These are phyloP conservation scores for Helarctos malayanus DNA, from an alignment of 2,797 vertebrate species.

Conservation along the genomic window DNA sequence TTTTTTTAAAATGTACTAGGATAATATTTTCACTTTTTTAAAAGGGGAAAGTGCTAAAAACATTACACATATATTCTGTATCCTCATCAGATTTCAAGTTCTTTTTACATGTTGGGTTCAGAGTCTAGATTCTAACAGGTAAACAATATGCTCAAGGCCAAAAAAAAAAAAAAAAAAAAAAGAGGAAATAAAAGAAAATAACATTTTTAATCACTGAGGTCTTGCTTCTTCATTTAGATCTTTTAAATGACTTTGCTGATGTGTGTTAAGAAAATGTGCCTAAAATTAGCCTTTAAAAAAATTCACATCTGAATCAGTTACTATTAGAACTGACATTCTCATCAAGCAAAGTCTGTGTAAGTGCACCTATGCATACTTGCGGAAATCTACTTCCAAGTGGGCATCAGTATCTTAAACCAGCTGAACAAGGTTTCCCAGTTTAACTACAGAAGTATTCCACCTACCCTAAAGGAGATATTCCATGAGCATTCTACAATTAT, in stretches of 20 bases:
- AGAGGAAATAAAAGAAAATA: not conserved
- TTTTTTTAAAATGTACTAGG: not conserved
- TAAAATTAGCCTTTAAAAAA: slow-evolving; percentile 67
- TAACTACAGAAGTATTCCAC: slow-evolving; percentile 46
- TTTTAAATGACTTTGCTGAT: slow-evolving; percentile 54
- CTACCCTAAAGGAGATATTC: slow-evolving; percentile 62
- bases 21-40: slow-evolving; percentile 25
- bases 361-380: slow-evolving; percentile 43
- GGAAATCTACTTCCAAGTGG: slow-evolving; percentile 59
- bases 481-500: slow-evolving; percentile 72
- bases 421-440: slow-evolving; percentile 52
- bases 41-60: slow-evolving; percentile 51
- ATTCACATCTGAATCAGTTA: not conserved
- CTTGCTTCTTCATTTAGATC: not conserved
- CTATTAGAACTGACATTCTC: slow-evolving; percentile 49
- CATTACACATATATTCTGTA: not conserved
- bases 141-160: slow-evolving; percentile 44
- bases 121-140: not conserved
- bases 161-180: not conserved
- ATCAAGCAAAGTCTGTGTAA: slow-evolving; percentile 49
- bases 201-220: slow-evolving; percentile 27
- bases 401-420: slow-evolving; percentile 51
- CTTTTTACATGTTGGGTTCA: slow-evolving; percentile 37
- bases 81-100: slow-evolving; percentile 11
- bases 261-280: slow-evolving; percentile 36